Conservation (phyloP, 1,140 invertebrate species). For the Tachypleus tridentatus region DNA sequence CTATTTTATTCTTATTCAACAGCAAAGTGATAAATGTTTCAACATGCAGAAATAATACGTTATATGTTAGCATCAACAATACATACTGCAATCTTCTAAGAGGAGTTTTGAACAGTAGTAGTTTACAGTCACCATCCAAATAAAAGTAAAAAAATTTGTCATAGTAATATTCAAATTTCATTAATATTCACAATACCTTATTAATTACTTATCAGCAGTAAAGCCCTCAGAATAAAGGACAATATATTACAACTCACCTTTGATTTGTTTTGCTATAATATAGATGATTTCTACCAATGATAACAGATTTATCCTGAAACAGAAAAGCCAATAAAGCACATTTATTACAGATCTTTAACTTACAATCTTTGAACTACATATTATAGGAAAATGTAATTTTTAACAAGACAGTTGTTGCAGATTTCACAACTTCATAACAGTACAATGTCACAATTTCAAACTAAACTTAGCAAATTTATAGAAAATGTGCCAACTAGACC, state of each 20-base stretch:
- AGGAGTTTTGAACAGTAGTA: slow-evolving; percentile 1
- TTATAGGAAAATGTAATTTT: background rate
- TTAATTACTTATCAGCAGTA: slow-evolving; percentile 2
- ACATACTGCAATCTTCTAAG: background rate
- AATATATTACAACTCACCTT: slow-evolving; percentile 27
- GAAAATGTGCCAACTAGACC: too few species aligned
- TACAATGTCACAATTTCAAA: too few species aligned
- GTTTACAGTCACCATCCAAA: background rate
- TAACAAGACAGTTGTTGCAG: too few species aligned
- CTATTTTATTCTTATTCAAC: too few species aligned
- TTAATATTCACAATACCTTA: slow-evolving; percentile 3
- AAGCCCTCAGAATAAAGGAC: slow-evolving; percentile 9
- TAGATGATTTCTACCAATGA: slow-evolving; percentile 79
- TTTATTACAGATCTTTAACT: background rate
- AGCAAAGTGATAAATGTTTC: too few species aligned
- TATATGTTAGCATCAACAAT: background rate
- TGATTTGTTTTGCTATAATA: slow-evolving; percentile 62
- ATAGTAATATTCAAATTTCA: background rate
- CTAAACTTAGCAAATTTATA: too few species aligned
- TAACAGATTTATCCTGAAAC: slow-evolving; percentile 78
- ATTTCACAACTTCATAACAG: too few species aligned
- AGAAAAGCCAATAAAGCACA: slow-evolving; percentile 18
- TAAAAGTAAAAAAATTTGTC: background rate
- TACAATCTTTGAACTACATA: background rate
- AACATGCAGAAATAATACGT: too few species aligned